Evolutionary conservation across 1,140 invertebrate species (phyloP), one percentile per base, ranked within the genome.

Genomic region (Oncopodura yosiiana): DNA sequence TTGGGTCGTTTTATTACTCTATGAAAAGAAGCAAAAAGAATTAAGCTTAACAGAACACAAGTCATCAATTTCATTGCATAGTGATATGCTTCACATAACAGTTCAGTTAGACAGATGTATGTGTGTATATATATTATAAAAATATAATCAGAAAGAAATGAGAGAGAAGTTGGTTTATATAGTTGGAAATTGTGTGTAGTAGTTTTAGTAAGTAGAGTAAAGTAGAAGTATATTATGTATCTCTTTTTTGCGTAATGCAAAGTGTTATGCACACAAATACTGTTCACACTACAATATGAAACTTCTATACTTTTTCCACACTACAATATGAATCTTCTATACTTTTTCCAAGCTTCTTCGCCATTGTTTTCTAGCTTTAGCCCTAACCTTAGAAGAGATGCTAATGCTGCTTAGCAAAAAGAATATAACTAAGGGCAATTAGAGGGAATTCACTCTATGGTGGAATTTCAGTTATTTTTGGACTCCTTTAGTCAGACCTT

Each of bases 381-480:
- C 26, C n/a, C 23, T 44, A 38, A 49, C 26, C 27, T 49, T 38
- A 49, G 32, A 27, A 37, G 38, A 30, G 23, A 34, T 8, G 8
- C n/a, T 23, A 41, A 27, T 34, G 46, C 30, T 34, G 6, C 30
- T 16, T 41, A 51, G 49, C 21, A 51, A 41, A 37, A 51, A 41
- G 39, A 34, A 42, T 27, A 43, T 43, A 53, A 34, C 36, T 53
- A 53, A 21, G 44, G 46, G 53, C 53, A 55, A 55, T 55, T 55
- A 55, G 53, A 49, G 53, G 41, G 53, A 55, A 55, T 48, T 49
- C 45, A 55, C 44, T 55, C 42, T 38, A n/a, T 55, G 53, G 45
- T 49, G 53, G 53, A 55, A 55, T 55, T 55, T 34, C 53, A 55
- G 53, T 38, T 55, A 55, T 55, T 55, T 55, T 55, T 55, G 53